Evolutionary conservation across 2,888 invertebrate species (phyloP), one percentile per base, ranked within the genome.

Genomic region (Tinea trinotella): DNA sequence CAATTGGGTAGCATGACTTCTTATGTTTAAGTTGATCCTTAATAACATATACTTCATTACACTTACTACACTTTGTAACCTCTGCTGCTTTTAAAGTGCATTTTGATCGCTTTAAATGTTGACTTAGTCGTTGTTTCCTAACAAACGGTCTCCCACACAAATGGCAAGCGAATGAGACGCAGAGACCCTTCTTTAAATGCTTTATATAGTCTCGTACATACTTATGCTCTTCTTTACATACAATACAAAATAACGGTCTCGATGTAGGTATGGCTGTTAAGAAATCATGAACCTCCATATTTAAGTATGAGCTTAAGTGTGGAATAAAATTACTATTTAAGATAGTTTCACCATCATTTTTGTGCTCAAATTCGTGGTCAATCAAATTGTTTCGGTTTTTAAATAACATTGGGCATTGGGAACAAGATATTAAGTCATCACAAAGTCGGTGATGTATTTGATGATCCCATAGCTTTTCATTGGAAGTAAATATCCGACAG

Each of bases 291-390:
- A 65, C 64, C 48, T 72, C 76, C 0, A 76, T 63, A 34, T 76
- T 74, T 0, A 84, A 55, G 0, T 69, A 52, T 0, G 70, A 65
- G 0, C 80, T 76, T 0, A 84, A 57, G 1, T 67, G 58, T 0
- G 74, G 61, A 18, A 67, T n/a, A n/a, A n/a, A n/a, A n/a, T n/a
- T n/a, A n/a, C n/a, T n/a, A n/a, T n/a, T n/a, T n/a, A n/a, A n/a
- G n/a, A n/a, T n/a, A n/a, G n/a, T n/a, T n/a, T n/a, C n/a, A n/a
- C n/a, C n/a, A n/a, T n/a, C n/a, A n/a, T n/a, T n/a, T n/a, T n/a
- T n/a, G n/a, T n/a, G n/a, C n/a, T n/a, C n/a, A n/a, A n/a, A n/a
- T 12, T 72, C 70, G 54, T 83, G 84, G 0, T 55, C 4, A 20
- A 65, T 65, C 1, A 82, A 55, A 0, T 70, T 64, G 0, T 20